phyloP scores from a whole-genome alignment of 2,797 vertebrate genomes.

The Lepidocolaptes lacrymiger region DNA sequence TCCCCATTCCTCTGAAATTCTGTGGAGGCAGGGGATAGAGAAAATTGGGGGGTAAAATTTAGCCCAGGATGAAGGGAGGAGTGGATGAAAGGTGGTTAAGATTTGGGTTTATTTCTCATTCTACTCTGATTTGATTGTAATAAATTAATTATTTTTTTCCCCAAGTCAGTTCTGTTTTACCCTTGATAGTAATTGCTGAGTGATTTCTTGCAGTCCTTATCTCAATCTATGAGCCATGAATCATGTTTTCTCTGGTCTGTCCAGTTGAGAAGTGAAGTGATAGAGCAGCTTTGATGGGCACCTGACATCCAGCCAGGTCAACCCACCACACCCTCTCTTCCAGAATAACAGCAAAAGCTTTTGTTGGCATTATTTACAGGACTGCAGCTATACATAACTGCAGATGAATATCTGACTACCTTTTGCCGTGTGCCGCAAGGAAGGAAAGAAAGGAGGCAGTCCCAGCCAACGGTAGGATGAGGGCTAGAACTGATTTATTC shows the following conservation, averaged over 20 bases:
- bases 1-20: background rate
- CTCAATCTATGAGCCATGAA: background rate
- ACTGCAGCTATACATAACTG: background rate
- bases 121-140: background rate
- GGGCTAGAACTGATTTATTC: no score
- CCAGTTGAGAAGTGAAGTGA: accelerated
- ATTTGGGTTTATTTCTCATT: background rate
- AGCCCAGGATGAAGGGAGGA: background rate
- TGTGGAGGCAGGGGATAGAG: background rate
- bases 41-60: background rate
- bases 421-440: no score
- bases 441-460: no score
- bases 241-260: background rate
- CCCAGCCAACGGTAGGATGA: no score
- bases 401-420: background rate
- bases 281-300: background rate
- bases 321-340: accelerated
- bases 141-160: background rate
- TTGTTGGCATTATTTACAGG: background rate
- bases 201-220: background rate
- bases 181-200: background rate
- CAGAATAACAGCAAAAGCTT: background rate
- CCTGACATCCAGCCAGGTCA: background rate
- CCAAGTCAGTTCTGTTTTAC: background rate
- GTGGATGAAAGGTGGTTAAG: background rate